Evolutionary conservation across 92 coral and sea anemone genomes (phyloP), one percentile per base, ranked within the genome.

Genomic region (Epizoanthus stellaris): DNA sequence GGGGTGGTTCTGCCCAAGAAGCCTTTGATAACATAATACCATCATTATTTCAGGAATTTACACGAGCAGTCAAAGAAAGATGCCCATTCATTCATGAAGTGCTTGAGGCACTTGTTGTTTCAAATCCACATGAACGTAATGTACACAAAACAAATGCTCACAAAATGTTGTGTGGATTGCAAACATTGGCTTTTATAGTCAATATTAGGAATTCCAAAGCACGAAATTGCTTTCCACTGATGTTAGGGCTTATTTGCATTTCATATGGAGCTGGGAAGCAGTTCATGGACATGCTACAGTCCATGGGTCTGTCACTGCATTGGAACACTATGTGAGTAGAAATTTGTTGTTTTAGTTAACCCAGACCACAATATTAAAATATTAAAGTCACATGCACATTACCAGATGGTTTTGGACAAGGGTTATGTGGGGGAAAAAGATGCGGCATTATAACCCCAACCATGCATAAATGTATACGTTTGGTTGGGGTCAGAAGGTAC

Each of bases 241-340:
- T 88, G 64, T 91, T 91, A 73, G 94, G 94, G 5, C 70, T 91
- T 52, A 67, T 79, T 19, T 88, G 89, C 40, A 85, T 84, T 67
- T 88, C 91, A 39, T 80, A 79, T 88, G 91, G 94, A 0, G 89
- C 89, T 23, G 94, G 94, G 10, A 87, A 91, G 71, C 89, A 87
- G 65, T 87, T 91, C 30, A 64, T 87, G 42, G 68, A 87, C 84
- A 91, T 91, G 94, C 84, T 91, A 43, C 91, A 23, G 63, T 84
- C 89, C 34, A 79, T 91, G 89, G 94, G 91, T 17, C 82, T 88
- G 53, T 84, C 87, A 43, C 40, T 88, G 40, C 84, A 76, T 58
- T 91, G 90, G 91, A 76, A 91, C 30, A 91, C 84, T 5, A 68
- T 91, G 94, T 87, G 67, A 91, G 91, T 86, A 67, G 40, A 4